A percentile compares a stretch with the other conserved stretches of the same genome.
Evolutionary conservation across 2,797 vertebrate genomes (phyloP).

Genomic region (Cephalopachus bancanus): DNA sequence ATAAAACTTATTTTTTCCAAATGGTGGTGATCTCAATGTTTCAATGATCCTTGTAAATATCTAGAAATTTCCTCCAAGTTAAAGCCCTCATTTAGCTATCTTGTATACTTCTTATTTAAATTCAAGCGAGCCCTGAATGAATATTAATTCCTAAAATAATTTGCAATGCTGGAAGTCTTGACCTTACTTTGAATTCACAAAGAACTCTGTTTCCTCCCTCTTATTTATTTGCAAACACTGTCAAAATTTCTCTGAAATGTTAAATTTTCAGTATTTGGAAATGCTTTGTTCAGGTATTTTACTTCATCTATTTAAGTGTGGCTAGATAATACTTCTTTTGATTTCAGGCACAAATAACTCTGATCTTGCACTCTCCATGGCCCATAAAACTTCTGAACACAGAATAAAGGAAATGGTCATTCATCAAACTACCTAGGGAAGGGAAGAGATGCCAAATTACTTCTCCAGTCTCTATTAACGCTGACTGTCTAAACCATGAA

Average conservation of each 20-base stretch:
- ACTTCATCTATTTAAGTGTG: constrained; percentile 43
- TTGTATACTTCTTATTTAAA: constrained; percentile 12
- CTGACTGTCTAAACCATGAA: constrained; percentile 60
- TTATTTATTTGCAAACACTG: constrained; percentile 71
- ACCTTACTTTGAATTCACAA: constrained; percentile 43
- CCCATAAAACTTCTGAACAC: constrained; percentile 74
- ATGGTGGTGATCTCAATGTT: constrained; percentile 24
- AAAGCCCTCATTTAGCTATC: constrained; percentile 9
- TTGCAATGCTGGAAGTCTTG: neutral
- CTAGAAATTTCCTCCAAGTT: constrained; percentile 34
- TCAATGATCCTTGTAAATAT: constrained; percentile 50
- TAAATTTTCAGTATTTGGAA: constrained; percentile 64
- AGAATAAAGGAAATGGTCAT: constrained; percentile 74
- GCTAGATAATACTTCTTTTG: constrained; percentile 33
- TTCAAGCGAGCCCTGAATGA: constrained; percentile 10
- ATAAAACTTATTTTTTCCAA: neutral
- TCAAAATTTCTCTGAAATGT: constrained; percentile 63
- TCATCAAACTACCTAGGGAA: constrained; percentile 75
- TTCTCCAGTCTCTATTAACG: constrained; percentile 30
- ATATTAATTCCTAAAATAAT: constrained; percentile 56
- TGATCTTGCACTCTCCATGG: constrained; percentile 72
- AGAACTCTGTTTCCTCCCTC: neutral
- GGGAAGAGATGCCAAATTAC: constrained; percentile 46
- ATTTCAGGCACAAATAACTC: constrained; percentile 60
- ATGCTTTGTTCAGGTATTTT: constrained; percentile 70